These are phyloP conservation scores for Pontoporia blainvillei DNA, from an alignment of 2,113 vertebrate genomes.

Conservation along the genomic window DNA sequence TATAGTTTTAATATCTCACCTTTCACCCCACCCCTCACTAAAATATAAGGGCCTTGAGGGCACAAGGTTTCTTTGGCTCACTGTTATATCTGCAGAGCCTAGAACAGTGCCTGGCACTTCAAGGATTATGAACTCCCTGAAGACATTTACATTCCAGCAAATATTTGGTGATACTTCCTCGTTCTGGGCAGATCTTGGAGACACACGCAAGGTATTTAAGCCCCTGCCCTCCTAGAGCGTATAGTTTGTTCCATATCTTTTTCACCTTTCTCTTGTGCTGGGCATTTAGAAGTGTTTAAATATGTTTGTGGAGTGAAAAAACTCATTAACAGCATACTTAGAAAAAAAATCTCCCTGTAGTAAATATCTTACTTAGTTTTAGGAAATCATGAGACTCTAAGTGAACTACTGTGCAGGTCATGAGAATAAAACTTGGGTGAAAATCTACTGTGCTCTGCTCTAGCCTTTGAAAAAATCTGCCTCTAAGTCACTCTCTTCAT, in stretches of 20 bases:
- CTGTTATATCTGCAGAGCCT: neutral
- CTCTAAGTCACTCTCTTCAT: neutral
- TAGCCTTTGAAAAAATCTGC: conserved; percentile 21
- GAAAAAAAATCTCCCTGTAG: neutral
- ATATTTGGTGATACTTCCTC: neutral
- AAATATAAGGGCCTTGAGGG: neutral
- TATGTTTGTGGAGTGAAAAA: neutral
- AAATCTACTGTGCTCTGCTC: neutral
- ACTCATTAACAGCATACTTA: neutral
- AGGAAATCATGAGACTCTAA: neutral
- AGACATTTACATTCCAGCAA: neutral
- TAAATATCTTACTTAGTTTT: neutral
- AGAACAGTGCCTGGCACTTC: neutral
- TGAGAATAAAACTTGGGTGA: neutral
- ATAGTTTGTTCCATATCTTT: neutral
- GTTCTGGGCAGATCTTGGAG: neutral
- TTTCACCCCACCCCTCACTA: neutral
- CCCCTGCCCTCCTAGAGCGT: neutral
- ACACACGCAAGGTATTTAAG: accelerated
- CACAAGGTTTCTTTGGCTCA: neutral
- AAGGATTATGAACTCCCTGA: neutral
- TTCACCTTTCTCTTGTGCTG: neutral
- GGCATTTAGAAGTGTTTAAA: neutral
- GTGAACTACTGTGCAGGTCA: conserved; percentile 3
- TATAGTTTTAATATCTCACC: neutral